These are phyloP conservation scores for Peromyscus maniculatus DNA, from an alignment of 2,113 vertebrate genomes.

Conservation along the genomic window DNA sequence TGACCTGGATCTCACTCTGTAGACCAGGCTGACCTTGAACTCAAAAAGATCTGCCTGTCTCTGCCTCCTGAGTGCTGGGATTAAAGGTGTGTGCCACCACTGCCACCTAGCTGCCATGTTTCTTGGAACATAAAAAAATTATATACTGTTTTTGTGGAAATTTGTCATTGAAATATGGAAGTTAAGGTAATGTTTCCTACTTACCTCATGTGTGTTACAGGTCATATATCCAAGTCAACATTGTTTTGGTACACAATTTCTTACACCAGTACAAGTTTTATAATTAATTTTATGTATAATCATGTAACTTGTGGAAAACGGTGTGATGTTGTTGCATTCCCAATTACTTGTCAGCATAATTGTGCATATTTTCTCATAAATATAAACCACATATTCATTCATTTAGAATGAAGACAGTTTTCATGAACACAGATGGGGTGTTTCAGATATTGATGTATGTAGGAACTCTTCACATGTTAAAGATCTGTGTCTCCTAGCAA, in stretches of 20 bases:
- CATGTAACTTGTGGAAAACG: neutral
- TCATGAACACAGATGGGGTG: neutral
- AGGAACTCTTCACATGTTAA: neutral
- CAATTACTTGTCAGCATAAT: neutral
- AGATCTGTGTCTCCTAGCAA: neutral
- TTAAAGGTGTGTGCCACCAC: too few relatives aligned
- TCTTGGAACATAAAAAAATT: neutral
- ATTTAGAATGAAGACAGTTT: neutral
- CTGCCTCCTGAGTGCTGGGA: too few relatives aligned
- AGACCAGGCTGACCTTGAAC: too few relatives aligned
- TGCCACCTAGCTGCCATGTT: neutral
- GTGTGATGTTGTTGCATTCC: neutral
- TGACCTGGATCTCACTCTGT: too few relatives aligned
- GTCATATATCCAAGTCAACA: accelerated
- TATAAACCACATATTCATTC: neutral
- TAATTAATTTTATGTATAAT: neutral
- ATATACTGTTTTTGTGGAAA: neutral
- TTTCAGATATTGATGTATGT: neutral
- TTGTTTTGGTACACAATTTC: accelerated
- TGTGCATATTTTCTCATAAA: neutral
- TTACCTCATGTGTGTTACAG: neutral
- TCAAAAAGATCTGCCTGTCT: too few relatives aligned
- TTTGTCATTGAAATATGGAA: neutral
- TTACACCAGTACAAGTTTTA: neutral
- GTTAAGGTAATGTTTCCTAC: neutral